A percentile compares a stretch with the other conserved stretches of the same genome.
These are phyloP conservation scores for Halocynthia roretzi DNA, from an alignment of 23 tunicate species.

Conservation along the genomic window DNA sequence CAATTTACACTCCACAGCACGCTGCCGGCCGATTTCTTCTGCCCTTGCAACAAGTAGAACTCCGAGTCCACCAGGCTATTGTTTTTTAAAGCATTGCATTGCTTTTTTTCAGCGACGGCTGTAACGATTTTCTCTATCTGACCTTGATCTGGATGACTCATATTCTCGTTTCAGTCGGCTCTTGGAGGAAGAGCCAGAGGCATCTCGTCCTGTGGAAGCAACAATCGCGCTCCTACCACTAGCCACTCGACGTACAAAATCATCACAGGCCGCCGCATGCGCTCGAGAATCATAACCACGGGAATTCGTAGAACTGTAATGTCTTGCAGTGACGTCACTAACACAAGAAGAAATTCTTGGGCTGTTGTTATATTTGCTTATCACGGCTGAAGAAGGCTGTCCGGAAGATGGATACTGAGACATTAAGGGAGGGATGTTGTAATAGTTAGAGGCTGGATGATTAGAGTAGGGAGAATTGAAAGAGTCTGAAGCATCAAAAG, in stretches of 20 bases:
- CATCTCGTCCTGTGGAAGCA: constrained; percentile 4
- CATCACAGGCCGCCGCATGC: constrained; percentile 95
- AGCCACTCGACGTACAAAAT: constrained; percentile 87
- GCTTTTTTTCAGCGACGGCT: neutral
- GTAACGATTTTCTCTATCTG: constrained; percentile 1
- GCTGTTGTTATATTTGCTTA: constrained; percentile 22
- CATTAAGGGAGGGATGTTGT: constrained; percentile 20
- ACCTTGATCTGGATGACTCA: constrained; percentile 1
- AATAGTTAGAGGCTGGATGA: neutral
- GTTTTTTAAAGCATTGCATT: no score
- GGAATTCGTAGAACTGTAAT: constrained; percentile 28
- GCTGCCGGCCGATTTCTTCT: no score
- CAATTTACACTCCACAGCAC: no score
- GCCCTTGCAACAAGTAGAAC: no score
- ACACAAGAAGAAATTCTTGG: neutral
- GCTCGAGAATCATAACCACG: constrained; percentile 76
- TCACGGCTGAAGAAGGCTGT: constrained; percentile 46
- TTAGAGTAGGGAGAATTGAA: neutral
- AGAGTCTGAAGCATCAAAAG: neutral
- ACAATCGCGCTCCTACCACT: constrained; percentile 46
- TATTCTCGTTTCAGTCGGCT: constrained; percentile 15
- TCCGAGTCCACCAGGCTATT: no score
- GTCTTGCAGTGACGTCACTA: neutral
- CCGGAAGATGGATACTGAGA: constrained; percentile 13
- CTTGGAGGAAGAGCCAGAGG: neutral